These are phyloP conservation scores for Mixornis gularis DNA, from an alignment of 2,113 vertebrate species.

Conservation along the genomic window DNA sequence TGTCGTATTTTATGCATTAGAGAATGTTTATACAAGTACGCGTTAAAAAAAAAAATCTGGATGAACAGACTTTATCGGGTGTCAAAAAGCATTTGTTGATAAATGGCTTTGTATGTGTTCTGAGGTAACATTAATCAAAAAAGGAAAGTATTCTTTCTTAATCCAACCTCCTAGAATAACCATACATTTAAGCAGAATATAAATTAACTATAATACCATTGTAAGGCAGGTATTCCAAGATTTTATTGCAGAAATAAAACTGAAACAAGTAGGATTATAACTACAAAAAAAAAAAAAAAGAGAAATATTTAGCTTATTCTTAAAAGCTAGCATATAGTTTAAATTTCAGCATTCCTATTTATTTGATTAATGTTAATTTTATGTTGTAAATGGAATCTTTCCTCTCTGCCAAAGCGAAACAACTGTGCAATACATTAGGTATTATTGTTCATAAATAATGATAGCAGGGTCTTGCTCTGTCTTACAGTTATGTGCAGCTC, in stretches of 20 bases:
- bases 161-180: background rate
- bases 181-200: slow-evolving; percentile 10
- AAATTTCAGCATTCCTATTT: background rate
- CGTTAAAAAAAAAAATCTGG: background rate
- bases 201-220: slow-evolving; percentile 25
- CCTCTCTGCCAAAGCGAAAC: background rate
- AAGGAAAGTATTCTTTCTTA: slow-evolving; percentile 4
- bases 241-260: background rate
- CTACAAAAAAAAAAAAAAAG: background rate
- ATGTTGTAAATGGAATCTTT: background rate
- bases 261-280: background rate
- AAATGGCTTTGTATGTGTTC: slow-evolving; percentile 32
- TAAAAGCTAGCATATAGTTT: background rate
- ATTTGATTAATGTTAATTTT: background rate
- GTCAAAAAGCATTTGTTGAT: slow-evolving; percentile 34
- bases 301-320: background rate
- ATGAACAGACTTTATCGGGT: slow-evolving; percentile 43
- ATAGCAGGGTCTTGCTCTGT: background rate
- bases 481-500: background rate
- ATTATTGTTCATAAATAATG: slow-evolving; percentile 14
- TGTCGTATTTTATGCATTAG: slow-evolving; percentile 13
- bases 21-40: slow-evolving; percentile 38
- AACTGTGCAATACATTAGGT: background rate
- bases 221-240: background rate
- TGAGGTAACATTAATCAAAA: slow-evolving; percentile 32